Evolutionary conservation across 1,140 invertebrate genomes (phyloP).

Genomic region (Heliconius congener): DNA sequence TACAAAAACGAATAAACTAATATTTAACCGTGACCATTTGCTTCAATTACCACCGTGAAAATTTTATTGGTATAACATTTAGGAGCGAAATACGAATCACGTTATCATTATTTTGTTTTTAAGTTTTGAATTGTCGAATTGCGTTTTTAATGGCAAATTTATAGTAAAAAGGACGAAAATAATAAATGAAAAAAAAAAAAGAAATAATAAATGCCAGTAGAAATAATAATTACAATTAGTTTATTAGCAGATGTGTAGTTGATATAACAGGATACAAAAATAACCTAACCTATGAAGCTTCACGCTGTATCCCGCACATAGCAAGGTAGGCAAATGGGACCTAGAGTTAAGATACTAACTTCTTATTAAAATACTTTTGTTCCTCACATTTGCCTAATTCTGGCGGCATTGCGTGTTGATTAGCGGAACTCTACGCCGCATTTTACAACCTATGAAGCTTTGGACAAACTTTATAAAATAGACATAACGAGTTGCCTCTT

Average conservation of each 20-base stretch:
- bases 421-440: too few relatives aligned
- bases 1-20: neutral
- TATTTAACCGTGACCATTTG: neutral
- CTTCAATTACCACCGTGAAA: neutral
- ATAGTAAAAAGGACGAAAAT: neutral
- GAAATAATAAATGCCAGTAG: too few relatives aligned
- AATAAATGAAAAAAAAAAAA: neutral
- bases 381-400: too few relatives aligned
- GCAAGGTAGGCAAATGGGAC: too few relatives aligned
- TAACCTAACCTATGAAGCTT: too few relatives aligned
- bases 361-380: too few relatives aligned
- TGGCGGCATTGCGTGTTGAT: too few relatives aligned
- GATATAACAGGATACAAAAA: too few relatives aligned
- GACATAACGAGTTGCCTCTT: neutral
- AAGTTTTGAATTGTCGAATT: neutral
- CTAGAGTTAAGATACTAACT: too few relatives aligned
- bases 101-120: neutral
- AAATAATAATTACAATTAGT: too few relatives aligned
- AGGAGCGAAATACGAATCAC: conserved; percentile 27
- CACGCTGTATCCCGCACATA: too few relatives aligned
- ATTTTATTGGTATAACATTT: neutral
- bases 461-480: neutral
- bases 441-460: neutral
- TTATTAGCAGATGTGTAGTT: too few relatives aligned
- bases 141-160: neutral